Base-by-base conservation (phyloP, 1,140 invertebrate species). In the Cyclargus thomasi region DNA sequence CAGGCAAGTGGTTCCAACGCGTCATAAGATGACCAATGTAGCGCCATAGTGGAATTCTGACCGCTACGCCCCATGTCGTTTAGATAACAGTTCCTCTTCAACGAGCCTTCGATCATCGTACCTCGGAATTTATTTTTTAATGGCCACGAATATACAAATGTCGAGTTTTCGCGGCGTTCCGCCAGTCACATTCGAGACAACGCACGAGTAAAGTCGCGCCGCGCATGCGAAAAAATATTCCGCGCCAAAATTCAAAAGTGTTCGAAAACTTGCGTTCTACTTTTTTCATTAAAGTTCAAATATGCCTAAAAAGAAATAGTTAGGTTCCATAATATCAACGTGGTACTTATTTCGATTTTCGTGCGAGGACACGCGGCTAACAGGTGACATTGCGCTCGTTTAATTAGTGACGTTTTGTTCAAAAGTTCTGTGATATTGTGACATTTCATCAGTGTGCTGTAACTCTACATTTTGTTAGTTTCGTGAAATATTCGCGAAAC, bases 291-390 rank as follows among this genome's bases (percentile, higher is more conserved):
- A 68, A 77, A 67, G 62, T 70, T 70, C 55, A 83, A 83, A 84
- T 82, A 90, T 90, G 87, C 87, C 87, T 86, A 90, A 90, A 75
- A 90, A 84, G 83, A 90, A 90, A 88, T 90, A 86, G 68, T 53
- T 71, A 53, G 63, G 62, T 55, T 62, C 69, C n/a, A 47, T 39
- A 29, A 63, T 22, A 68, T 72, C 64, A 29, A 29, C 29, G 29
- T 29, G 29, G 29, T 29, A 35, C 35, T 76, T 21, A 68, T 66
- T 65, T 64, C 7, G 53, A 67, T 36, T 72, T 23, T 72, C 81
- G 64, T 47, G 73, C 62, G 69, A 65, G 76, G 75, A 78, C 67
- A 85, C 81, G 80, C 80, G 81, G 66, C 75, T 82, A 81, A 35
- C 67, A 74, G 75, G 65, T 84, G 77, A 82, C 83, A 76, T 80